phyloP scores from a whole-genome alignment of 2,797 vertebrate species.

The Phataginus tricuspis region DNA sequence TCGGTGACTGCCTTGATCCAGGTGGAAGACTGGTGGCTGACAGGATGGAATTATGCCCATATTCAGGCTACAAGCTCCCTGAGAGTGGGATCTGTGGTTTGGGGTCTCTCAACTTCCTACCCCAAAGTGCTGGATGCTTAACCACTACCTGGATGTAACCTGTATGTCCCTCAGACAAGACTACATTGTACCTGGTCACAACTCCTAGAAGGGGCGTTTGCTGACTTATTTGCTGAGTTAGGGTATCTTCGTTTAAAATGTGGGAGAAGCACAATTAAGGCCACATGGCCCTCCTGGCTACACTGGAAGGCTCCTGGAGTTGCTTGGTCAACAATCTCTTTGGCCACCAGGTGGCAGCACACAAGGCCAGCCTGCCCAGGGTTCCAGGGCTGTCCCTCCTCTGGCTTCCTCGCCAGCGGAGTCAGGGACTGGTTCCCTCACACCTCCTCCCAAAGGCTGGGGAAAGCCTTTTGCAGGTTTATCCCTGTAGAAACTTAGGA shows the following conservation, averaged over 20 bases:
- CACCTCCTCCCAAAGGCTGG: background rate
- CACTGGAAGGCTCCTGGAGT: background rate
- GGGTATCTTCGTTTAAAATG: background rate
- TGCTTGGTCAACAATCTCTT: background rate
- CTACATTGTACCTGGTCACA: background rate
- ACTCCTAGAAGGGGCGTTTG: background rate
- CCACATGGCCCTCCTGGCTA: background rate
- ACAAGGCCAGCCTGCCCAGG: accelerated
- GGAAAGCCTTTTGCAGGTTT: background rate
- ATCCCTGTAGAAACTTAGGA: background rate
- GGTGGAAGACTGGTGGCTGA: background rate
- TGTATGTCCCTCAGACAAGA: background rate
- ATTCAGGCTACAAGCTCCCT: background rate
- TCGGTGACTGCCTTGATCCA: background rate
- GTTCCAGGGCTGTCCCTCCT: no score
- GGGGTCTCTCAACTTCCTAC: background rate
- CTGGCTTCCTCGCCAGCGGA: background rate
- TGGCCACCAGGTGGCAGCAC: slow-evolving; percentile 59
- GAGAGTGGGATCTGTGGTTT: background rate
- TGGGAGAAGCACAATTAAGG: background rate
- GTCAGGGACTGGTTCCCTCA: background rate
- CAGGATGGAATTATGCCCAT: background rate
- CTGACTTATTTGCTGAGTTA: background rate
- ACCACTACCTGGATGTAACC: background rate
- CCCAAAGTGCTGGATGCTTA: background rate